Base-by-base conservation (phyloP, 2,797 vertebrate genomes). In the Poeciliopsis presidionis region DNA sequence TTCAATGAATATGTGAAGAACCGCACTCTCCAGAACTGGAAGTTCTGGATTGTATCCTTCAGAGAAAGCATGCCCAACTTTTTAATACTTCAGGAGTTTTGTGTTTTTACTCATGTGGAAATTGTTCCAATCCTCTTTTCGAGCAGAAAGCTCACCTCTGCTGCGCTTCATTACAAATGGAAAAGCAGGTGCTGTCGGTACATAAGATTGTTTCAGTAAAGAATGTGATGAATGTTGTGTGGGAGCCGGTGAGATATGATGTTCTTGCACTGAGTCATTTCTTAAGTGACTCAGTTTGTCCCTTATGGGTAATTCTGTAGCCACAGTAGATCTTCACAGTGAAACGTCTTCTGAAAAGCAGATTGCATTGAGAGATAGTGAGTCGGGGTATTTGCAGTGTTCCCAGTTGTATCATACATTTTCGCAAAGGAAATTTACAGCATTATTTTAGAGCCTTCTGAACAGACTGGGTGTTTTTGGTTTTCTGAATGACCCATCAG, bases 21-120 rank as follows among this genome's bases (percentile, higher is more conserved):
- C 89, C 95, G 97, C 86, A 98, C 97, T 28, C 95, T 97, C 72
- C 97, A 98, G 88, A 97, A 99, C 93, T 99, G 98, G 98, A 99
- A 97, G 93, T 99, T 99, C 94, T 99, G 98, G 98, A 97, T 99
- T 43, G 98, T 99, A 99, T 99, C 98, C 96, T 98, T 86, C 14
- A 39, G 2, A 39, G 12, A 78, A 51, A 76, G 1, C 43, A 25
- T 7, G 16, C 9, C 30, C 7, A 51, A 11, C 9, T 12, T 43
- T 43, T 77, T 36, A 57, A 53, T 25, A 47, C 25, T 3, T 4
- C 18, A 0, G 18, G 39, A 16, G 28, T 30, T 18, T 11, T 57
- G 25, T 41, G 0, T 11, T 51, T 41, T 22, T 20, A 8, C 71
- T 65, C 7, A 45, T 45, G 53, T 65, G 16, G 16, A n/a, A 14